These are phyloP conservation scores for Hemiscyllium ocellatum DNA, from an alignment of 2,113 vertebrate genomes.

Conservation along the genomic window DNA sequence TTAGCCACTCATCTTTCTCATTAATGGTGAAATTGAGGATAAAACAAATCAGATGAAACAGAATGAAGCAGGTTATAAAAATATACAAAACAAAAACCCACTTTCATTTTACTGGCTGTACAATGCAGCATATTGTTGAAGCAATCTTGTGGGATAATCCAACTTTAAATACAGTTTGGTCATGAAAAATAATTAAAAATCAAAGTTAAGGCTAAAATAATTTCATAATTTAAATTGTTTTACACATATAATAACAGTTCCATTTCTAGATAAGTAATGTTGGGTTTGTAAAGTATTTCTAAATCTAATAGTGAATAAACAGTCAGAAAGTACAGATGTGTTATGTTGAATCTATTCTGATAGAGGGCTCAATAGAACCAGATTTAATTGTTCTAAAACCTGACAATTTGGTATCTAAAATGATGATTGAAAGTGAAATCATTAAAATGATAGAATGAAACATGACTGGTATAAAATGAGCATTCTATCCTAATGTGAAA, in stretches of 20 bases:
- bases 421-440: constrained; percentile 13
- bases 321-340: background rate
- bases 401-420: constrained; percentile 25
- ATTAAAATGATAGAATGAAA: constrained; percentile 22
- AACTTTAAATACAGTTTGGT: background rate
- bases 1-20: background rate
- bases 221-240: background rate
- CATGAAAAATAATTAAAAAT: constrained; percentile 4
- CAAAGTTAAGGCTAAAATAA: background rate
- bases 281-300: background rate
- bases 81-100: background rate
- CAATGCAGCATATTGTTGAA: background rate
- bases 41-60: background rate
- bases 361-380: background rate
- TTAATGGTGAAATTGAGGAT: background rate
- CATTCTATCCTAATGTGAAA: constrained; percentile 6
- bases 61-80: background rate
- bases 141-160: background rate
- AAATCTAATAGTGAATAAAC: background rate
- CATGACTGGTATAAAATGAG: background rate
- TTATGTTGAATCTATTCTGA: constrained; percentile 32
- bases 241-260: background rate
- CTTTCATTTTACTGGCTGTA: background rate
- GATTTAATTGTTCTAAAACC: background rate
- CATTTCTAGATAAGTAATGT: background rate